Evolutionary conservation across 2,797 vertebrate species (phyloP).

Genomic region (Cyclura pinguis): DNA sequence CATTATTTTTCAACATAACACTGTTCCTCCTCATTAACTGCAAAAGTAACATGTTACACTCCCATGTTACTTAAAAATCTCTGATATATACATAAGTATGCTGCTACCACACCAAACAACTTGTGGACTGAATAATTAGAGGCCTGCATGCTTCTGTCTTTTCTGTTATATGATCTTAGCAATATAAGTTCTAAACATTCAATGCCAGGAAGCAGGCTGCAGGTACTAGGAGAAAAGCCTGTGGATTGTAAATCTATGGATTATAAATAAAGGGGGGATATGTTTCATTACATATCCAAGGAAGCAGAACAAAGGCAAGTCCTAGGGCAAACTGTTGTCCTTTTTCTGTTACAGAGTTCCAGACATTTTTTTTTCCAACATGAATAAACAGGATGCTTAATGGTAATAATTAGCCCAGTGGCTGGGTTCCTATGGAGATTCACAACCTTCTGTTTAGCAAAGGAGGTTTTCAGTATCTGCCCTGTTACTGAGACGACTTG

Average conservation of each 20-base stretch:
- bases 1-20: too few relatives aligned
- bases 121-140: not conserved
- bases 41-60: not conserved
- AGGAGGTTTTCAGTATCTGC: not conserved
- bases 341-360: conserved; percentile 60
- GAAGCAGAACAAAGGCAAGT: conserved; percentile 51
- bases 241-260: conserved; percentile 11
- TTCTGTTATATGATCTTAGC: conserved; percentile 53
- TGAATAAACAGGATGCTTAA: conserved; percentile 47
- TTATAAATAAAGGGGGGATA: conserved; percentile 55
- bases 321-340: conserved; percentile 46
- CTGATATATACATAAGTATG: not conserved
- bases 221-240: conserved; percentile 48
- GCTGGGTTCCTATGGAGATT: conserved; percentile 34
- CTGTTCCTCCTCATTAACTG: too few relatives aligned
- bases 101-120: not conserved
- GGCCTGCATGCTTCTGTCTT: not conserved
- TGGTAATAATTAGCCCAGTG: conserved; percentile 33
- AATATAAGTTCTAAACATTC: conserved; percentile 39
- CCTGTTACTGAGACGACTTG: conserved; percentile 32
- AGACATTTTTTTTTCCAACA: conserved; percentile 58
- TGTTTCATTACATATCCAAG: conserved; percentile 54
- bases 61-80: not conserved
- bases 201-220: conserved; percentile 49
- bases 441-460: conserved; percentile 19